These are phyloP conservation scores for Bovichtus diacanthus DNA, from an alignment of 2,797 vertebrate species.

Conservation along the genomic window DNA sequence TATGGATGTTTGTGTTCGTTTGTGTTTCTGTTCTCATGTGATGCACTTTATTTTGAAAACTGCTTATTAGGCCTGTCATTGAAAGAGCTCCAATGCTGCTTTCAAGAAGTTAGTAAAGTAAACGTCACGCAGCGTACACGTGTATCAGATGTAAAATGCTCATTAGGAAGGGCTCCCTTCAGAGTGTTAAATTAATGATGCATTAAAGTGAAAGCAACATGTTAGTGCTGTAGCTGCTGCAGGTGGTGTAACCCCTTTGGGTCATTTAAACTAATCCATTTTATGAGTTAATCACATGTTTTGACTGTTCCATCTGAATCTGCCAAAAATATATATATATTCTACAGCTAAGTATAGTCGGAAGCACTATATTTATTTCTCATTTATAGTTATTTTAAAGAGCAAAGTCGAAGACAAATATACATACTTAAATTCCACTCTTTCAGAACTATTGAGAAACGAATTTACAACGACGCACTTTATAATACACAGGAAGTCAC, in stretches of 20 bases:
- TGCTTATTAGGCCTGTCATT: background rate
- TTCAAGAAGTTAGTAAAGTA: background rate
- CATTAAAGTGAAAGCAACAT: conserved; percentile 56
- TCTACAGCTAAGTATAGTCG: too few relatives aligned
- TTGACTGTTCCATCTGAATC: conserved; percentile 8
- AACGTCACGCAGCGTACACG: background rate
- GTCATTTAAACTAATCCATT: background rate
- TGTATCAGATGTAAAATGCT: too few relatives aligned
- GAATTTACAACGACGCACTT: rapidly evolving
- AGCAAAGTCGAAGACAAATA: background rate
- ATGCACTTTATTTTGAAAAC: background rate
- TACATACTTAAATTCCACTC: background rate
- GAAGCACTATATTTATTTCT: background rate
- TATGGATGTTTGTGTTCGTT: background rate
- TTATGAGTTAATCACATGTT: conserved; percentile 3
- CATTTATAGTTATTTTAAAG: background rate
- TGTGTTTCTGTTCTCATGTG: background rate
- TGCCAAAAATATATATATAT: background rate
- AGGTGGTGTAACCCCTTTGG: background rate
- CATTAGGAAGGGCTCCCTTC: background rate
- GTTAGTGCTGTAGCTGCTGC: conserved; percentile 9
- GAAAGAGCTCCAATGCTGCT: background rate
- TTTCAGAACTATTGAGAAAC: background rate
- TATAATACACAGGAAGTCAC: background rate
- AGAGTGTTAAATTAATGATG: conserved; percentile 51